phyloP scores from a whole-genome alignment of 2,113 vertebrate species.

The Sander vitreus region DNA sequence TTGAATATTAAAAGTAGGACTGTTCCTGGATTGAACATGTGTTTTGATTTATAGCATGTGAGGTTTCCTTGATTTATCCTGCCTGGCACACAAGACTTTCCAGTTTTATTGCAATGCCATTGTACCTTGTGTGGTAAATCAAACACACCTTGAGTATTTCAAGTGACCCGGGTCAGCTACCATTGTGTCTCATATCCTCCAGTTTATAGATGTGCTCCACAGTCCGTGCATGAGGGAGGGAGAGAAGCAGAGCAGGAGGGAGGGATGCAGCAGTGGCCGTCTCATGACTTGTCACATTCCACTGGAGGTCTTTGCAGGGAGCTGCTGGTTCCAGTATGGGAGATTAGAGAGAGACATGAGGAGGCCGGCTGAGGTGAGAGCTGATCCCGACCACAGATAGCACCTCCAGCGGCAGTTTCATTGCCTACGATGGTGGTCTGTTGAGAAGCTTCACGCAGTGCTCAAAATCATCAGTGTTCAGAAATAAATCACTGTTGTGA shows the following conservation, averaged over 20 bases:
- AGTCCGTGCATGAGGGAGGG: conserved; percentile 38
- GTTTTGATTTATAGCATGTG: conserved; percentile 24
- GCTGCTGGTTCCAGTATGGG: conserved; percentile 61
- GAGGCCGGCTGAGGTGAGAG: conserved; percentile 68
- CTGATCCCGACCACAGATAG: conserved; percentile 75
- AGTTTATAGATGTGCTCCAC: conserved; percentile 55
- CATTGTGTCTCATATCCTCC: conserved; percentile 77
- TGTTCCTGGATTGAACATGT: conserved; percentile 16
- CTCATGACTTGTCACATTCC: conserved; percentile 78
- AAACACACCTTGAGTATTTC: conserved; percentile 72
- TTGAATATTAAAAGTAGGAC: conserved; percentile 36
- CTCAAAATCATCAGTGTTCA: conserved; percentile 9
- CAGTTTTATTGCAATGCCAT: conserved; percentile 35
- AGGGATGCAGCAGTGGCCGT: conserved; percentile 60
- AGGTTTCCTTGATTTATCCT: conserved; percentile 42
- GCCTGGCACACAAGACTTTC: conserved; percentile 15
- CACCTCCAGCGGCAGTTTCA: conserved; percentile 53
- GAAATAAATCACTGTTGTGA: background rate
- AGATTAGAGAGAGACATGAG: conserved; percentile 70
- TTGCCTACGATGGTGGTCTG: conserved; percentile 56
- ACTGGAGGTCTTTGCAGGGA: conserved; percentile 61
- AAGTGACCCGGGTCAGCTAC: conserved; percentile 59
- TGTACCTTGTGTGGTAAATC: conserved; percentile 51
- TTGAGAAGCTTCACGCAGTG: background rate
- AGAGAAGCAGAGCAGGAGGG: conserved; percentile 30